Conservation (phyloP, 2,113 vertebrate species). For the Aleadryas rufinucha region DNA sequence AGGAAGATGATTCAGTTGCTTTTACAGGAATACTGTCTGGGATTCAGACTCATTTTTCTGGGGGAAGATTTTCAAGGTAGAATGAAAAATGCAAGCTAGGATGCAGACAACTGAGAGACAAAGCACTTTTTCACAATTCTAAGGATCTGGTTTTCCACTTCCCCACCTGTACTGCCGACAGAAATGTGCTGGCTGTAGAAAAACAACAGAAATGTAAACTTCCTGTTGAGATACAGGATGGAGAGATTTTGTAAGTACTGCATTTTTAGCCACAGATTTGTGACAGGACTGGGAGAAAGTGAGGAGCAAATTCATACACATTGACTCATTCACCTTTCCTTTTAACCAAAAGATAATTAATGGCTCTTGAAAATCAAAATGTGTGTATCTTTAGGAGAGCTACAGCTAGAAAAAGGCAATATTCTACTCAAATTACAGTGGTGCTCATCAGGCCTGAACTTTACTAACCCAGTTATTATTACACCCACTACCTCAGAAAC, state of each 20-base stretch:
- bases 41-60: neutral
- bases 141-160: neutral
- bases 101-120: neutral
- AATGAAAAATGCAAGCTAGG: neutral
- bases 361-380: neutral
- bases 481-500: neutral
- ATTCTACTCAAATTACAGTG: neutral
- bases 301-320: neutral
- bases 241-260: neutral
- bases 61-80: neutral
- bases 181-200: neutral
- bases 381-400: neutral
- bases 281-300: neutral
- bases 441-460: neutral
- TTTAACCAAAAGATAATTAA: neutral
- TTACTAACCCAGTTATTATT: neutral
- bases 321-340: neutral
- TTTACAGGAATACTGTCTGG: neutral
- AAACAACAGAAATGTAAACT: neutral
- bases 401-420: neutral
- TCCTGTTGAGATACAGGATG: neutral
- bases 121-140: neutral
- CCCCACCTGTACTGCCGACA: neutral
- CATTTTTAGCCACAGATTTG: neutral
- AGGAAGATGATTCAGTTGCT: neutral